phyloP scores from a whole-genome alignment of 2,113 vertebrate genomes.

The Petaurus breviceps region DNA sequence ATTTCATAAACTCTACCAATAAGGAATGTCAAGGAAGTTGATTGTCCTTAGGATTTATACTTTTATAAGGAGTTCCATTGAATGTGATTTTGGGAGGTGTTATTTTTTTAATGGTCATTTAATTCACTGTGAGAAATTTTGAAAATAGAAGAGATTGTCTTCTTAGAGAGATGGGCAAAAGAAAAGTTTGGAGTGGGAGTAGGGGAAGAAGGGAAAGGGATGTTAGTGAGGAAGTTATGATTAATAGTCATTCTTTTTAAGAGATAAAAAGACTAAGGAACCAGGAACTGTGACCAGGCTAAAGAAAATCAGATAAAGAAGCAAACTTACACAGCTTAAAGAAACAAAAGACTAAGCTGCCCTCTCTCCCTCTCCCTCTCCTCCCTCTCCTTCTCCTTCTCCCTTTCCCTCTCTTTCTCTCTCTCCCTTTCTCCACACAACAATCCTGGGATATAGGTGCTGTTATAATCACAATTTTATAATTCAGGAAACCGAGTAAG shows the following conservation, averaged over 20 bases:
- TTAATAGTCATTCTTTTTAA: background rate
- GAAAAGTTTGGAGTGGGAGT: background rate
- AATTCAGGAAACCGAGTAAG: background rate
- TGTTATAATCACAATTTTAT: background rate
- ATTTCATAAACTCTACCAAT: background rate
- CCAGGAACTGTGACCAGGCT: background rate
- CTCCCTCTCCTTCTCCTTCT: background rate
- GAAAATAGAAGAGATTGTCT: background rate
- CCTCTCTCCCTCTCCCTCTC: background rate
- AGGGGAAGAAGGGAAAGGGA: background rate
- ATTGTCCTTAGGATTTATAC: background rate
- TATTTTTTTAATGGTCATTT: background rate
- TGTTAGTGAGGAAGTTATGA: background rate
- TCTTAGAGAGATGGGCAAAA: background rate
- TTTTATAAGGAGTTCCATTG: background rate
- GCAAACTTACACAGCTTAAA: background rate
- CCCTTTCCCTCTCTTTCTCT: rapidly evolving
- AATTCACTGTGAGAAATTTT: background rate
- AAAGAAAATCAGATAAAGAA: background rate
- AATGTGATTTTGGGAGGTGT: background rate
- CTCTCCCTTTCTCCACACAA: background rate
- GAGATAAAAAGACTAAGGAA: background rate
- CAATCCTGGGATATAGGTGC: background rate
- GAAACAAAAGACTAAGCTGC: background rate
- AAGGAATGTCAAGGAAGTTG: background rate